A percentile compares a stretch with the other conserved stretches of the same genome.
phyloP scores from a whole-genome alignment of 2,797 vertebrate genomes.

The Coendou prehensilis region DNA sequence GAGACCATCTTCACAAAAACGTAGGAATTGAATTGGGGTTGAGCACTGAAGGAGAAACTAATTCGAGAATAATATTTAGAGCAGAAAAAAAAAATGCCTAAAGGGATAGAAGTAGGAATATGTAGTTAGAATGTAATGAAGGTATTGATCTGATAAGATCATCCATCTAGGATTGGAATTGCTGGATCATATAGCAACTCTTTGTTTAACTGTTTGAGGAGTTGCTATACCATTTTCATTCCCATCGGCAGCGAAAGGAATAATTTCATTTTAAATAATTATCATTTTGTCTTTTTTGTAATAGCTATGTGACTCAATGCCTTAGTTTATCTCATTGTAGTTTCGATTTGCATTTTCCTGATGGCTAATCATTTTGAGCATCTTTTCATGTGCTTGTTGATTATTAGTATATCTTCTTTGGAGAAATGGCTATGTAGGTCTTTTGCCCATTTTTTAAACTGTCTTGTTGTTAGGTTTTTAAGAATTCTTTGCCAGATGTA shows the following conservation, averaged over 20 bases:
- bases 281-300: neutral
- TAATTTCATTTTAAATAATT: neutral
- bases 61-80: constrained; percentile 21
- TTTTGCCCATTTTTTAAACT: neutral
- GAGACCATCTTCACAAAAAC: constrained; percentile 45
- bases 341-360: constrained; percentile 13
- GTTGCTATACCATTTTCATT: neutral
- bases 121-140: neutral
- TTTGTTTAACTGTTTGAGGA: neutral
- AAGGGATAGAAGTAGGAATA: neutral
- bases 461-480: neutral
- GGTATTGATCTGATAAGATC: neutral
- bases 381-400: neutral
- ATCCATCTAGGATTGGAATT: neutral
- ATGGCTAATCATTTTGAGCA: neutral
- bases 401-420: neutral
- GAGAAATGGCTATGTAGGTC: neutral
- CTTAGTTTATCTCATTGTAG: neutral
- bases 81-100: constrained; percentile 13
- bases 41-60: constrained; percentile 26
- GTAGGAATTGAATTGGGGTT: constrained; percentile 35
- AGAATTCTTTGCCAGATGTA: neutral
- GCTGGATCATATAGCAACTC: neutral
- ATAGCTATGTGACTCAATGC: neutral
- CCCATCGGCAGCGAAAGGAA: neutral